These are phyloP conservation scores for Hedya salicella DNA, from an alignment of 2,888 invertebrate genomes.

Conservation along the genomic window DNA sequence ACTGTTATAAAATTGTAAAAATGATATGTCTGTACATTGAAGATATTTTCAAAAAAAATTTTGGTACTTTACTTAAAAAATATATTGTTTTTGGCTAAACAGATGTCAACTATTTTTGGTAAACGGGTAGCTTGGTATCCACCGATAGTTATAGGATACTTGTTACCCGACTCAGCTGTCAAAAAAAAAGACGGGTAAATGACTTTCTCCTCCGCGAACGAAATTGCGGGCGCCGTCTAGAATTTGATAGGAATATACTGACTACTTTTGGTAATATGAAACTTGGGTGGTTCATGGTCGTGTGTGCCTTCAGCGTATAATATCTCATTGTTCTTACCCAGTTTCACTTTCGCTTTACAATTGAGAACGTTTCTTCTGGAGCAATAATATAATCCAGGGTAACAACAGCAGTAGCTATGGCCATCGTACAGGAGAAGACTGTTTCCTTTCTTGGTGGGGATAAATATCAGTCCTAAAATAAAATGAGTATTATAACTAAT, in stretches of 20 bases:
- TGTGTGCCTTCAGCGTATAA: not conserved
- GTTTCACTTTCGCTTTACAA: constrained; percentile 19
- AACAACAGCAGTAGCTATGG: not conserved
- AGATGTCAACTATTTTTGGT: too few species aligned
- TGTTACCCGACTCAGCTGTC: too few species aligned
- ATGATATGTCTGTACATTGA: too few species aligned
- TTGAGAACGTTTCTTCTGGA: not conserved
- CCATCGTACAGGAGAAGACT: not conserved
- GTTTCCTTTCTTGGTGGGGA: not conserved
- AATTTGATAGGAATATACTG: constrained; percentile 1
- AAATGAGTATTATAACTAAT: not conserved
- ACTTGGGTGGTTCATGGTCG: not conserved
- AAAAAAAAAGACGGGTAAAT: too few species aligned
- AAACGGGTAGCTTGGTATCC: too few species aligned
- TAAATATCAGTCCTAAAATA: not conserved
- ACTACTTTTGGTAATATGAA: not conserved
- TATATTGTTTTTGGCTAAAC: too few species aligned
- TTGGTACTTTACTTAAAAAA: too few species aligned
- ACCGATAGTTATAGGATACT: too few species aligned
- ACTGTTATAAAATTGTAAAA: too few species aligned
- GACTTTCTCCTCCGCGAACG: too few species aligned
- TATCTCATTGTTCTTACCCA: not conserved
- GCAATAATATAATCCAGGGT: constrained; percentile 1
- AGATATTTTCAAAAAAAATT: too few species aligned
- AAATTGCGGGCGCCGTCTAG: too few species aligned